These are phyloP conservation scores for Drosophila mettleri DNA, from an alignment of 2,888 invertebrate genomes.

Conservation along the genomic window DNA sequence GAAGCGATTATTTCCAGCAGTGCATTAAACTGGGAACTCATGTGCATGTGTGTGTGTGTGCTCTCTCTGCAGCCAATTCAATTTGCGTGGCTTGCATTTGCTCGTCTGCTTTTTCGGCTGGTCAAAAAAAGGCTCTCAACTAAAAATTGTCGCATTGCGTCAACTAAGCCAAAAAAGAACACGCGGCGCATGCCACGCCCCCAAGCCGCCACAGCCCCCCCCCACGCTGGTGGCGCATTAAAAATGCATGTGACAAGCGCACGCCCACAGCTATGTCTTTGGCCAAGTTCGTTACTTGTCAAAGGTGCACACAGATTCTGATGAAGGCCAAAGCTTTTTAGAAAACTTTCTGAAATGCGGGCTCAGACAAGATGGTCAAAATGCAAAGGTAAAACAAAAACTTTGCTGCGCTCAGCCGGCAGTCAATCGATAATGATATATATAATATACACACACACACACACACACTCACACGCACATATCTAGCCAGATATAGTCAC, in stretches of 20 bases:
- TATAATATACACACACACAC: background rate
- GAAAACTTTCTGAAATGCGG: slow-evolving; percentile 60
- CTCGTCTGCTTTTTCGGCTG: slow-evolving; percentile 18
- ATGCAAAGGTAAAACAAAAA: slow-evolving; percentile 36
- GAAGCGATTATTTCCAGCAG: slow-evolving; percentile 72
- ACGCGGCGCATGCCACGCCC: slow-evolving; percentile 22
- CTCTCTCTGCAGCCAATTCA: slow-evolving; percentile 60
- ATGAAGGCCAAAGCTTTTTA: slow-evolving; percentile 59
- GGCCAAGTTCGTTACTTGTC: slow-evolving; percentile 21
- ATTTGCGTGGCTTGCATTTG: slow-evolving; percentile 57
- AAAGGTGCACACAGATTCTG: slow-evolving; percentile 40
- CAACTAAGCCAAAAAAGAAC: slow-evolving; percentile 43
- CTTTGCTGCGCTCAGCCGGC: slow-evolving; percentile 11
- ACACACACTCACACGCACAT: slow-evolving; percentile 1
- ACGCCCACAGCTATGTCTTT: slow-evolving; percentile 24
- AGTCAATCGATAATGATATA: slow-evolving; percentile 61
- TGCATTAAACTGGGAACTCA: background rate
- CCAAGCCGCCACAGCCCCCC: background rate
- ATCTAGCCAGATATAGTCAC: background rate
- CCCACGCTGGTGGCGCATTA: slow-evolving; percentile 54
- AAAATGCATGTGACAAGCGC: slow-evolving; percentile 68
- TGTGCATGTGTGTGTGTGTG: slow-evolving; percentile 8
- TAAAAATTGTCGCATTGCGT: slow-evolving; percentile 70
- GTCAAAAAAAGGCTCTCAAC: slow-evolving; percentile 31
- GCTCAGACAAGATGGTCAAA: slow-evolving; percentile 58